Percentiles rank a stretch among this genome's conserved stretches.
phyloP scores from a whole-genome alignment of 2,797 vertebrate species.

The Macropodus opercularis region DNA sequence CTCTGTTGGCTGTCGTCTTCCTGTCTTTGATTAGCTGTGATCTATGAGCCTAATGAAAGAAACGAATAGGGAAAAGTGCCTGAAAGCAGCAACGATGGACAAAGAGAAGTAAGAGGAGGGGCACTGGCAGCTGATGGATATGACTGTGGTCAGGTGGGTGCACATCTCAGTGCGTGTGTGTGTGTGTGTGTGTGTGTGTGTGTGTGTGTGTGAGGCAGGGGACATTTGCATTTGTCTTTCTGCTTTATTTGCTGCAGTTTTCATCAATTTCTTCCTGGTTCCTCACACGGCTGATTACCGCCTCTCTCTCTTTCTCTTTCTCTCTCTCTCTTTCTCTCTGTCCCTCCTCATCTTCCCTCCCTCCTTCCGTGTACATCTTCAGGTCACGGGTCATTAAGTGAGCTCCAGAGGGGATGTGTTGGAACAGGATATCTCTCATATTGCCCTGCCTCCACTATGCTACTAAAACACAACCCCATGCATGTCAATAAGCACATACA shows the following conservation, averaged over 20 bases:
- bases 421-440: conserved; percentile 76
- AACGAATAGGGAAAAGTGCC: conserved; percentile 38
- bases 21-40: conserved; percentile 58
- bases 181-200: background rate
- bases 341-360: conserved; percentile 15
- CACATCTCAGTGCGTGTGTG: background rate
- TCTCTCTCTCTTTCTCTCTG: no score
- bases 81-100: conserved; percentile 20
- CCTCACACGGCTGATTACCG: conserved; percentile 15
- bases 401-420: conserved; percentile 74
- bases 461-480: conserved; percentile 59
- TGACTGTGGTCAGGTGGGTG: conserved; percentile 38
- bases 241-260: conserved; percentile 61
- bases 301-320: conserved; percentile 16
- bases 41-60: conserved; percentile 43
- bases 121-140: conserved; percentile 23
- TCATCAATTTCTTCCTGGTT: conserved; percentile 64
- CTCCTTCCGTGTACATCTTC: conserved; percentile 72
- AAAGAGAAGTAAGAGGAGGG: conserved; percentile 18
- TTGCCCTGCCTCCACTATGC: conserved; percentile 63
- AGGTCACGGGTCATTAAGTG: conserved; percentile 80
- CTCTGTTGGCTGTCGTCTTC: conserved; percentile 41
- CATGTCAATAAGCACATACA: conserved; percentile 21
- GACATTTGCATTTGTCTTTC: conserved; percentile 49
- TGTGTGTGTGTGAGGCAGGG: conserved; percentile 4